Percentiles rank a stretch among this genome's conserved stretches.
Conservation (phyloP, 2,797 vertebrate species). For the Hyperoplus lanceolatus region DNA sequence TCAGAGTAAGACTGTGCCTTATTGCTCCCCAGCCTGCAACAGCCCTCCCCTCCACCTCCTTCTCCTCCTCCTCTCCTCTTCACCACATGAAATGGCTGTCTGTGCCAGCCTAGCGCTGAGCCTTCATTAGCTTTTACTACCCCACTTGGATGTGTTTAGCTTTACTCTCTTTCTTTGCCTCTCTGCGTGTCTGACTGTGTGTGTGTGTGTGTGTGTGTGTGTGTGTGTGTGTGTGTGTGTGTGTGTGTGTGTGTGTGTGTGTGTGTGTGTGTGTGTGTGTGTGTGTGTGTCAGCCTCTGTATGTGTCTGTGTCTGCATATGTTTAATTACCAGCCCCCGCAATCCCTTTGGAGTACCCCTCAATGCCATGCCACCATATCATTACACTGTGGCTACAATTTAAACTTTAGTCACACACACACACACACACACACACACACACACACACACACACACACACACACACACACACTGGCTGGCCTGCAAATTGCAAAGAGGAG, state of each 20-base stretch:
- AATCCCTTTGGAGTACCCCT: slow-evolving; percentile 75
- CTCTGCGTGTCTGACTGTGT: slow-evolving; percentile 55
- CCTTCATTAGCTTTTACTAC: slow-evolving; percentile 88
- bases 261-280: slow-evolving; percentile 69
- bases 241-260: slow-evolving; percentile 32
- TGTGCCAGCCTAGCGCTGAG: slow-evolving; percentile 83
- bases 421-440: slow-evolving; percentile 49
- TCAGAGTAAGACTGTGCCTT: slow-evolving; percentile 64
- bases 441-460: slow-evolving; percentile 43
- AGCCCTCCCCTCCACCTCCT: slow-evolving; percentile 57
- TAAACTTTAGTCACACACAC: slow-evolving; percentile 66
- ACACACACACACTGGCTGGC: slow-evolving; percentile 43
- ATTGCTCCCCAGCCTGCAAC: slow-evolving; percentile 70
- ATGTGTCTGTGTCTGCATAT: slow-evolving; percentile 78
- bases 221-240: slow-evolving; percentile 19
- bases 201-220: slow-evolving; percentile 28
- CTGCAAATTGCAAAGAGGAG: slow-evolving; percentile 67
- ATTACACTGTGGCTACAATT: slow-evolving; percentile 82
- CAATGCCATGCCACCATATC: slow-evolving; percentile 83
- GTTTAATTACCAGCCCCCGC: slow-evolving; percentile 80
- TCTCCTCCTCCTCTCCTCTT: slow-evolving; percentile 65
- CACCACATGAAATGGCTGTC: slow-evolving; percentile 86
- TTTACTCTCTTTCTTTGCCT: slow-evolving; percentile 76
- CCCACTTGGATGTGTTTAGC: slow-evolving; percentile 86
- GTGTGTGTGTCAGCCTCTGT: slow-evolving; percentile 59